Percentiles rank a stretch among this genome's conserved stretches.
Conservation (phyloP, 2,113 vertebrate species). For the Meleagris gallopavo region DNA sequence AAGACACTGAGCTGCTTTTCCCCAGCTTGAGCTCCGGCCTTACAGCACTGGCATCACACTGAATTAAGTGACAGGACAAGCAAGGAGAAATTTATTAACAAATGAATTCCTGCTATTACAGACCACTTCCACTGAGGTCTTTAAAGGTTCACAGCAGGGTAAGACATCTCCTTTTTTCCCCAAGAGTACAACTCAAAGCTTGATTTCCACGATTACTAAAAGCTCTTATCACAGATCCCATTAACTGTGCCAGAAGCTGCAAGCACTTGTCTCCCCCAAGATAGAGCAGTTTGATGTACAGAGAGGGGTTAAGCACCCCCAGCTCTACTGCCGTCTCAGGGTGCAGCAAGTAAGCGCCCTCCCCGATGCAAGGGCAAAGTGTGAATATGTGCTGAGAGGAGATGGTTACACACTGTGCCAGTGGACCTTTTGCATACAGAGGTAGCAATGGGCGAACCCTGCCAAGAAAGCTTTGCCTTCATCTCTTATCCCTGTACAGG, state of each 20-base stretch:
- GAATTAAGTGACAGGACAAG: neutral
- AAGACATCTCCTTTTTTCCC: neutral
- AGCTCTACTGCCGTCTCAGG: neutral
- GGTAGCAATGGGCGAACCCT: neutral
- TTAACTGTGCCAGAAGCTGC: neutral
- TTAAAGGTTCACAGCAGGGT: neutral
- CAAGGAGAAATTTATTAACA: constrained; percentile 15
- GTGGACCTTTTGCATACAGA: neutral
- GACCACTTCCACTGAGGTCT: constrained; percentile 37
- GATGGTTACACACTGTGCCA: accelerated
- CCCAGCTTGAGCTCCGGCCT: neutral
- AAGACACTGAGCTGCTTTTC: neutral
- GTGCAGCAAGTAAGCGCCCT: neutral
- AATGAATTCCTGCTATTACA: constrained; percentile 22
- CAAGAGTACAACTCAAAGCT: neutral
- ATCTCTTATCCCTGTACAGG: neutral
- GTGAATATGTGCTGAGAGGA: accelerated
- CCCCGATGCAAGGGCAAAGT: neutral
- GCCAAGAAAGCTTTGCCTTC: neutral
- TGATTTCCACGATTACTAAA: neutral
- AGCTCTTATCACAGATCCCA: neutral
- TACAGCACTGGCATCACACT: neutral
- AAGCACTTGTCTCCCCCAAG: neutral
- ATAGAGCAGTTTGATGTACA: neutral
- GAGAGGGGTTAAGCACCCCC: neutral